Percentiles rank a stretch among this genome's conserved stretches.
Evolutionary conservation across 1,140 invertebrate genomes (phyloP).

Genomic region (Sminthurides bifidus): DNA sequence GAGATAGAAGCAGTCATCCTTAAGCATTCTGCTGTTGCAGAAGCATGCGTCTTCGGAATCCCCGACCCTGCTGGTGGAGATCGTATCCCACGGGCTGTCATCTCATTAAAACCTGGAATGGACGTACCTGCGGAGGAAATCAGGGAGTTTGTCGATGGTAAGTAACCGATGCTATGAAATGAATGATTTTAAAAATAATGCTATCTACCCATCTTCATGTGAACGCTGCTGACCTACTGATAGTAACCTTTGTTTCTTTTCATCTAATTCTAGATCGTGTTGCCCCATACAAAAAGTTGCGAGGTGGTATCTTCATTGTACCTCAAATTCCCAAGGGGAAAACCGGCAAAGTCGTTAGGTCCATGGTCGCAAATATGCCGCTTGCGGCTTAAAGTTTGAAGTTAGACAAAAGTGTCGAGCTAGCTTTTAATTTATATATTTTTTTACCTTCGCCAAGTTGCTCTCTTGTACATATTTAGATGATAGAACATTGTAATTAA

Average conservation of each 20-base stretch:
- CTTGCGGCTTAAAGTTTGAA: too few species aligned
- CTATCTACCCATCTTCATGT: too few species aligned
- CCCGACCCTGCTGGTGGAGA: conserved; percentile 36
- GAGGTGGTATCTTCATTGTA: conserved; percentile 13
- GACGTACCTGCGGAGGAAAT: conserved; percentile 10
- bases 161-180: neutral
- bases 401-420: too few species aligned
- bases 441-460: too few species aligned
- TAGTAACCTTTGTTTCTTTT: too few species aligned
- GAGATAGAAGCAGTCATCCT: conserved; percentile 35
- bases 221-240: too few species aligned
- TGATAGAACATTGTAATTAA: too few species aligned
- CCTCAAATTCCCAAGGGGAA: conserved; percentile 19
- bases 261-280: too few species aligned
- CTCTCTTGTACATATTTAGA: too few species aligned
- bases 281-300: conserved; percentile 10
- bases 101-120: conserved; percentile 32
- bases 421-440: too few species aligned
- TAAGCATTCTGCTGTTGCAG: conserved; percentile 36
- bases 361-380: conserved; percentile 10
- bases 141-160: conserved; percentile 18
- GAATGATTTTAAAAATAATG: neutral
- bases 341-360: conserved; percentile 18
- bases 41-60: conserved; percentile 42
- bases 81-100: conserved; percentile 21